A percentile compares a stretch with the other conserved stretches of the same genome.
These are phyloP conservation scores for Alosa alosa DNA, from an alignment of 2,113 vertebrate species.

Conservation along the genomic window DNA sequence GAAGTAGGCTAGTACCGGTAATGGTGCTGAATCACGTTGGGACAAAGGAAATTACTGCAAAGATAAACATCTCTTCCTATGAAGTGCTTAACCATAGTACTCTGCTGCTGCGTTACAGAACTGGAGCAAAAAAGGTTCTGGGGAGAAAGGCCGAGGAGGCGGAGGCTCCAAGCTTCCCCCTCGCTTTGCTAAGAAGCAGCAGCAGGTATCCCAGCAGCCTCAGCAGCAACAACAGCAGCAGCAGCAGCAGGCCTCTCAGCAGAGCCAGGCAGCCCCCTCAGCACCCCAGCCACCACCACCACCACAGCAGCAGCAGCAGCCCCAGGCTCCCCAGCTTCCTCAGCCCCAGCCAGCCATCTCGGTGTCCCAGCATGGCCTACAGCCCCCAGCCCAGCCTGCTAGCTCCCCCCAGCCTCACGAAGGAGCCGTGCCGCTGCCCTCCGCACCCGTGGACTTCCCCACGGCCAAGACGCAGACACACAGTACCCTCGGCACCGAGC, in stretches of 20 bases:
- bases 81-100: no score
- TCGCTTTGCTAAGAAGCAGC: slow-evolving; percentile 95
- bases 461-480: slow-evolving; percentile 72
- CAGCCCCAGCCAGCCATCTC: slow-evolving; percentile 55
- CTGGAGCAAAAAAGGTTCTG: slow-evolving; percentile 90
- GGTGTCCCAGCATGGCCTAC: slow-evolving; percentile 62
- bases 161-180: slow-evolving; percentile 92
- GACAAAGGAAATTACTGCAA: no score
- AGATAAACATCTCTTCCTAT: no score
- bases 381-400: slow-evolving; percentile 54
- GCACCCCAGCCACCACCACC: slow-evolving; percentile 48
- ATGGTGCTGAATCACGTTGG: no score
- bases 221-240: slow-evolving; percentile 10
- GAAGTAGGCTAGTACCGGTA: no score
- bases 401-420: slow-evolving; percentile 64
- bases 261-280: slow-evolving; percentile 32
- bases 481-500: slow-evolving; percentile 80
- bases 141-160: slow-evolving; percentile 86
- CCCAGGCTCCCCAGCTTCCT: slow-evolving; percentile 53
- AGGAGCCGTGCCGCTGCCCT: slow-evolving; percentile 55
- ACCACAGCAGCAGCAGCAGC: slow-evolving; percentile 51
- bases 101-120: slow-evolving; percentile 68
- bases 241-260: slow-evolving; percentile 52
- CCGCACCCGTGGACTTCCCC: slow-evolving; percentile 77
- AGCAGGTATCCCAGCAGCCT: slow-evolving; percentile 57